Base-by-base conservation (phyloP, 2,888 invertebrate species). In the Steromphala cineraria region DNA sequence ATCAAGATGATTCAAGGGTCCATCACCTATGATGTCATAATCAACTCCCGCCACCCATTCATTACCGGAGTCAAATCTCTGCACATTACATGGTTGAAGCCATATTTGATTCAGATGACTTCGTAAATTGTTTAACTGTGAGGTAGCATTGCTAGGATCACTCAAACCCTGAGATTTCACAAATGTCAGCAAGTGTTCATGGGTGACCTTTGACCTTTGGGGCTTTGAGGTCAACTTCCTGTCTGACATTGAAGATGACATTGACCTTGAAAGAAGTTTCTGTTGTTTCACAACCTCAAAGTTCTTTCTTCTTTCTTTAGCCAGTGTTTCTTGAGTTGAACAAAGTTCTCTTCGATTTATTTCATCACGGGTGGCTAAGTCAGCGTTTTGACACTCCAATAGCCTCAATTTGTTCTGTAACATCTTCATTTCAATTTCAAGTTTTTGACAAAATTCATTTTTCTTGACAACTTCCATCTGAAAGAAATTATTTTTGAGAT, bases 31-130 rank as follows among this genome's bases (percentile, higher is more conserved):
- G 52, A 90, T 80, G 52, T 83, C 80, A 81, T 84, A 90, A 78
- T 90, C 88, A 15, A 82, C 76, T 15, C 87, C 89, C 21, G 82
- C 83, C 17, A 79, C 67, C 90, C 90, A 90, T 76, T 89, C 87
- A 56, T 80, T 75, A 24, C 84, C 82, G 2, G 75, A 80, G 76
- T 86, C 86, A 67, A 87, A 71, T 24, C 79, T 79, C 28, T 55
- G 67, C n/a, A 67, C 24, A 13, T 75, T 62, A 15, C 46, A 19
- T 8, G 46, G 52, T 17, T 17, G 40, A 3, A 52, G 24, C 75
- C 75, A 75, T 52, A 75, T 19, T n/a, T 40, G 8, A 19, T 52
- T 40, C 53, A 75, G 24, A 24, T 75, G 52, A 13, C 3, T 52
- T 52, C 52, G 46, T 19, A 75, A 52, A 52, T 19, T 21, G 15